Percentiles rank a stretch among this genome's conserved stretches.
Evolutionary conservation across 2,797 vertebrate genomes (phyloP).

Genomic region (Catamblyrhynchus diadema): DNA sequence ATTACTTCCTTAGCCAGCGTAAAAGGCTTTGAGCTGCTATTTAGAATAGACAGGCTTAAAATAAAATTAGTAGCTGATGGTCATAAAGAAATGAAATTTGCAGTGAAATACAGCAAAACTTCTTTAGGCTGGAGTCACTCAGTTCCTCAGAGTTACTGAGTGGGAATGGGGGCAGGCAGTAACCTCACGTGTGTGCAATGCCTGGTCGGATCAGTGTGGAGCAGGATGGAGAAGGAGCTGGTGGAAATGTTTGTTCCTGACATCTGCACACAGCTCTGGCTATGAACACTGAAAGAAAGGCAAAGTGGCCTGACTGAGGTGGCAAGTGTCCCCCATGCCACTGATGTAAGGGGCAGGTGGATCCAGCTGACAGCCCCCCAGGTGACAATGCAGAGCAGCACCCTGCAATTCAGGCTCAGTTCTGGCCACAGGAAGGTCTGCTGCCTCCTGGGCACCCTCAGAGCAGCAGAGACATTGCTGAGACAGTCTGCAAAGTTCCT

Average conservation of each 20-base stretch:
- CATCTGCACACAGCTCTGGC: background rate
- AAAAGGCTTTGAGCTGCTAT: background rate
- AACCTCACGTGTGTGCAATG: accelerated
- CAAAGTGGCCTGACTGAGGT: background rate
- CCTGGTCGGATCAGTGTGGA: accelerated
- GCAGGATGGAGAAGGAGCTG: background rate
- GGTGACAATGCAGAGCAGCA: background rate
- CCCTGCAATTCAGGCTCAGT: background rate
- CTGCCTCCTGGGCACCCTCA: background rate
- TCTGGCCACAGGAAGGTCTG: background rate
- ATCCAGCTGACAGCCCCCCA: background rate
- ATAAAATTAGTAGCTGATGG: background rate
- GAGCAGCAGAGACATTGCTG: background rate
- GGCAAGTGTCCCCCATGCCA: accelerated
- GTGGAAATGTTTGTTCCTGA: accelerated
- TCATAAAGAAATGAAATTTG: constrained; percentile 13
- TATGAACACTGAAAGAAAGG: accelerated
- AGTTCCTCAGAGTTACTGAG: background rate
- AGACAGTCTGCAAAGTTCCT: background rate
- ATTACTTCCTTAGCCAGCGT: background rate
- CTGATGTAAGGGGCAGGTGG: background rate
- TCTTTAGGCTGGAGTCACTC: background rate
- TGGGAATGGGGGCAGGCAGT: background rate
- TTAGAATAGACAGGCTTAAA: constrained; percentile 9
- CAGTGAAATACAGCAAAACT: background rate